phyloP scores from a whole-genome alignment of 2,797 vertebrate species.

The Kryptolebias ocellatus region DNA sequence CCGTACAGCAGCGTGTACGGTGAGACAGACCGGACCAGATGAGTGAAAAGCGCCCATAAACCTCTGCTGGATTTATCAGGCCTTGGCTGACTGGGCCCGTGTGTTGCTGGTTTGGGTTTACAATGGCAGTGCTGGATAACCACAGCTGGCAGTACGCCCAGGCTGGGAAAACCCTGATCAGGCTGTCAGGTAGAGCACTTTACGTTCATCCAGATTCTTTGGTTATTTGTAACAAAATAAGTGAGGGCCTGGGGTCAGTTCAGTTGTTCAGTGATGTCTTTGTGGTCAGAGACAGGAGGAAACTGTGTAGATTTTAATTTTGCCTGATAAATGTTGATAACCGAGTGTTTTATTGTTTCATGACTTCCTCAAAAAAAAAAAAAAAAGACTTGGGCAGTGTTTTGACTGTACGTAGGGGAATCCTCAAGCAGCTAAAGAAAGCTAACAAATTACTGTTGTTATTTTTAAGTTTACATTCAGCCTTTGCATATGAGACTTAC shows the following conservation, averaged over 20 bases:
- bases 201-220: slow-evolving; percentile 1
- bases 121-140: slow-evolving; percentile 78
- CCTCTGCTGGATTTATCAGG: slow-evolving; percentile 8
- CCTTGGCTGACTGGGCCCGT: slow-evolving; percentile 6
- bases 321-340: not conserved
- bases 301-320: too few species aligned
- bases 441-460: too few species aligned
- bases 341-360: not conserved
- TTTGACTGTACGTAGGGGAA: not conserved
- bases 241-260: not conserved
- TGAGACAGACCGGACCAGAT: slow-evolving; percentile 23
- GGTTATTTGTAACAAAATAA: not conserved
- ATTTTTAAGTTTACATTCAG: too few species aligned
- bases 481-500: too few species aligned
- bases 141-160: slow-evolving; percentile 84
- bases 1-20: slow-evolving; percentile 31
- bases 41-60: not conserved
- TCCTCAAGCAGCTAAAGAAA: too few species aligned
- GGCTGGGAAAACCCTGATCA: slow-evolving; percentile 79
- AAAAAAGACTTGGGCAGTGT: not conserved
- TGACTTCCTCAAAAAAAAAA: too few species aligned
- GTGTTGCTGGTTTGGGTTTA: slow-evolving; percentile 40
- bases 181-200: slow-evolving; percentile 77
- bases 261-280: too few species aligned
- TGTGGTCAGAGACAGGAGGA: too few species aligned